Percentiles rank a stretch among this genome's conserved stretches.
Evolutionary conservation across 2,113 vertebrate species (phyloP).

Genomic region (Coregonus clupeaformis): DNA sequence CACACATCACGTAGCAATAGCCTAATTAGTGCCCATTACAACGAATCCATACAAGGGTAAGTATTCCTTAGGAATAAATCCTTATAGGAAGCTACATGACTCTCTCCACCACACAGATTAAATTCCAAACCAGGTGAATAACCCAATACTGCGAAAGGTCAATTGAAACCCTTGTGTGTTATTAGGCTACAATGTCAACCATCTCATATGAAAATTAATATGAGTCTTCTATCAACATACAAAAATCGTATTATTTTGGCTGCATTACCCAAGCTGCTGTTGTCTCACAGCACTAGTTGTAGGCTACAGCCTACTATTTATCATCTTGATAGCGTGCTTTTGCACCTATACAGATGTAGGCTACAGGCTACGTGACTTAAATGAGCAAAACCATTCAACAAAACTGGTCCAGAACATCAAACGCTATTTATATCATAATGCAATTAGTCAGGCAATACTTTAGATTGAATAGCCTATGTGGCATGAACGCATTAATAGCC

Average conservation of each 20-base stretch:
- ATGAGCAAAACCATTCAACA: background rate
- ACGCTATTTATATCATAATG: background rate
- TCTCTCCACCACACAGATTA: background rate
- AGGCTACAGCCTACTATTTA: too few species aligned
- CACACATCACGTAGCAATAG: slow-evolving; percentile 27
- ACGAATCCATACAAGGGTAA: background rate
- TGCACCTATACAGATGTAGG: background rate
- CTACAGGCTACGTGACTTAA: too few species aligned
- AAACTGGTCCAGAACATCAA: background rate
- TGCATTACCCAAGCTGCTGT: background rate
- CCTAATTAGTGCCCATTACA: background rate
- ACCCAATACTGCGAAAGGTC: slow-evolving; percentile 10
- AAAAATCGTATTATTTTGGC: background rate
- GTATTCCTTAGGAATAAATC: too few species aligned
- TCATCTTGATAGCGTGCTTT: too few species aligned
- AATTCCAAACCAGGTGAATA: background rate
- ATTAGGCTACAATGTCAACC: slow-evolving; percentile 1
- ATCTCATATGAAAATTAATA: background rate
- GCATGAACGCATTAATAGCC: background rate
- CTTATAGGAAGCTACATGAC: background rate
- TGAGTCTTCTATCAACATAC: background rate
- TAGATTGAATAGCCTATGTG: slow-evolving; percentile 9
- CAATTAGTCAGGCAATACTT: background rate
- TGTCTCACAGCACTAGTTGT: background rate
- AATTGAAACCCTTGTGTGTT: slow-evolving; percentile 6